Conservation (phyloP, 2,113 vertebrate genomes). For the Murina feae region DNA sequence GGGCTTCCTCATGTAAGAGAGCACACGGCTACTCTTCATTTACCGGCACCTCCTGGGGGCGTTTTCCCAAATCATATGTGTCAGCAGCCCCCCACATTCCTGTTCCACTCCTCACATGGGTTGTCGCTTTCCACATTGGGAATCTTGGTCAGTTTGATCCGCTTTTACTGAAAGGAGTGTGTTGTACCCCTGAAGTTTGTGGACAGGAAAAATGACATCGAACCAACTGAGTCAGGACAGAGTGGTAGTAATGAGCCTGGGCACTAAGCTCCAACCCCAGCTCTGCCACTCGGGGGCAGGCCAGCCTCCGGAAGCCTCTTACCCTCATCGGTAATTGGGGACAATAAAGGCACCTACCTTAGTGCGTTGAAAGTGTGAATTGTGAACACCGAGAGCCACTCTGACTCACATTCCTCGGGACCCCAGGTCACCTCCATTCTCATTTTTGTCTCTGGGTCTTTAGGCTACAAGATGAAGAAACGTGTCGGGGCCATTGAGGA, state of each 20-base stretch:
- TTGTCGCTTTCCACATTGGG: fast-evolving
- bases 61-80: background rate
- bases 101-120: background rate
- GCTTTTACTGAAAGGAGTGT: background rate
- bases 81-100: background rate
- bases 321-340: background rate
- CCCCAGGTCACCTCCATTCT: background rate
- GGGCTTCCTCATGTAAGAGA: fast-evolving
- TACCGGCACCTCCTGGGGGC: background rate
- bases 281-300: fast-evolving
- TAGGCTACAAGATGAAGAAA: slow-evolving; percentile 99
- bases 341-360: background rate
- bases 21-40: background rate
- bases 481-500: slow-evolving; percentile 96
- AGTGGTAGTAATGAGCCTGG: background rate
- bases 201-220: background rate
- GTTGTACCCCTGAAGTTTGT: background rate
- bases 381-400: background rate
- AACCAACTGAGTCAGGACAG: fast-evolving
- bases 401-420: fast-evolving
- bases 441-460: background rate
- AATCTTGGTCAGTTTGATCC: background rate
- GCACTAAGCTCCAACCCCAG: background rate
- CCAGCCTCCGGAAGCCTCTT: background rate
- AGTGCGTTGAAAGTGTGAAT: background rate